phyloP scores from a whole-genome alignment of 2,888 invertebrate genomes.

The Phengaris arion region DNA sequence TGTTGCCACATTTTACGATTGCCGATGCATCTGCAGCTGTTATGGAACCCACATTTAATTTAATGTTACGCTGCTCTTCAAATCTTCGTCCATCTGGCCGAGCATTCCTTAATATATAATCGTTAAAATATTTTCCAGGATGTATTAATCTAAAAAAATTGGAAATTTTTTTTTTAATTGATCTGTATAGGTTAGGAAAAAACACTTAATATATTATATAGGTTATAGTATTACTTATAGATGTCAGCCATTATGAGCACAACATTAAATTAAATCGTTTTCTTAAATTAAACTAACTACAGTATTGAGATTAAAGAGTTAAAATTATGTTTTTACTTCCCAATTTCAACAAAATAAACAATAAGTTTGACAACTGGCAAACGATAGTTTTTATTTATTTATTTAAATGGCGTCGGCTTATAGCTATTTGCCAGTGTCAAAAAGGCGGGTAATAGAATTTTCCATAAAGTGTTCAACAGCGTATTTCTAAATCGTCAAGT shows the following conservation, averaged over 20 bases:
- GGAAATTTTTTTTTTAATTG: no score
- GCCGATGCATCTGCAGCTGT: constrained; percentile 85
- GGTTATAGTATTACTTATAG: constrained; percentile 54
- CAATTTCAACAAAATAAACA: background rate
- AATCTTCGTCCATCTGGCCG: constrained; percentile 89
- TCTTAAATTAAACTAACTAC: background rate
- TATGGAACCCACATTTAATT: constrained; percentile 63
- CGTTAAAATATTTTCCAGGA: constrained; percentile 87
- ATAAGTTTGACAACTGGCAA: background rate
- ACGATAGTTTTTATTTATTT: no score
- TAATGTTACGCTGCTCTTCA: constrained; percentile 82
- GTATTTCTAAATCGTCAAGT: no score
- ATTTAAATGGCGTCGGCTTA: no score
- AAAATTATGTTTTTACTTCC: background rate
- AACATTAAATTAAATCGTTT: background rate
- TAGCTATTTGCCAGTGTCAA: no score
- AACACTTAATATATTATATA: no score
- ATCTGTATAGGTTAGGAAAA: constrained; percentile 13
- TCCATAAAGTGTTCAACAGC: no score
- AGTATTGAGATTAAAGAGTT: background rate
- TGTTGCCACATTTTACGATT: constrained; percentile 89
- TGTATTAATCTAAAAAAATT: constrained; percentile 82
- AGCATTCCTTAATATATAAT: constrained; percentile 83
- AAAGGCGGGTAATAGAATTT: no score
- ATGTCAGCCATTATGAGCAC: constrained; percentile 55